phyloP scores from a whole-genome alignment of 2,113 vertebrate genomes.

The Bos javanicus region DNA sequence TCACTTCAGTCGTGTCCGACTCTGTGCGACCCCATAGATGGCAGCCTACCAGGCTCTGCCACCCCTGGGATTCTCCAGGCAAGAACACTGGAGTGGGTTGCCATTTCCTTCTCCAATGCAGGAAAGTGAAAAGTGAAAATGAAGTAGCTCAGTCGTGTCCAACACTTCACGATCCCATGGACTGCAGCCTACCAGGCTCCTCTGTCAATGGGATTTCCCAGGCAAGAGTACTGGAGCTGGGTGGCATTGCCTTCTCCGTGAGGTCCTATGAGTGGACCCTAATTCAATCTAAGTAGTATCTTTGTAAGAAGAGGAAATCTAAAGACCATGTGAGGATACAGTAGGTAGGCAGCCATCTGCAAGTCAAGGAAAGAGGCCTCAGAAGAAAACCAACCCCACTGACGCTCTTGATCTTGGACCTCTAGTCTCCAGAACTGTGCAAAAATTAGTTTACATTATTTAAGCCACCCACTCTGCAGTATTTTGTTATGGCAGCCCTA shows the following conservation, averaged over 20 bases:
- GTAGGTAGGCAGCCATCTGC: not conserved
- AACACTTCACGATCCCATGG: no score
- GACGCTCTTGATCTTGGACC: not conserved
- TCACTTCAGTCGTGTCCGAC: no score
- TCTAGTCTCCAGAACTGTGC: not conserved
- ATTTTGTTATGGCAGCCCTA: not conserved
- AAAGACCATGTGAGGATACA: not conserved
- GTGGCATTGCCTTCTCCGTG: no score
- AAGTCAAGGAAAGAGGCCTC: not conserved
- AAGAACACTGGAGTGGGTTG: no score
- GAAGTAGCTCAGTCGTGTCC: accelerated
- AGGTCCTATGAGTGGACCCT: not conserved
- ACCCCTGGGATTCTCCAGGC: no score
- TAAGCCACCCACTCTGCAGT: not conserved
- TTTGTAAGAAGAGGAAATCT: not conserved
- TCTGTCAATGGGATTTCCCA: no score
- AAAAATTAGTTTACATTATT: not conserved
- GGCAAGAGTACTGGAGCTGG: no score
- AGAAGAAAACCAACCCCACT: not conserved
- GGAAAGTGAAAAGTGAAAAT: no score
- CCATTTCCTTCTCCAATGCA: no score
- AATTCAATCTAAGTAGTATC: not conserved
- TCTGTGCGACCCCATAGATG: accelerated
- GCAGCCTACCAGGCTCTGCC: accelerated
- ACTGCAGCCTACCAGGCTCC: no score